Conservation (phyloP, 35 echinoderm and acorn worm species). For the Heliocidaris erythrogramma region DNA sequence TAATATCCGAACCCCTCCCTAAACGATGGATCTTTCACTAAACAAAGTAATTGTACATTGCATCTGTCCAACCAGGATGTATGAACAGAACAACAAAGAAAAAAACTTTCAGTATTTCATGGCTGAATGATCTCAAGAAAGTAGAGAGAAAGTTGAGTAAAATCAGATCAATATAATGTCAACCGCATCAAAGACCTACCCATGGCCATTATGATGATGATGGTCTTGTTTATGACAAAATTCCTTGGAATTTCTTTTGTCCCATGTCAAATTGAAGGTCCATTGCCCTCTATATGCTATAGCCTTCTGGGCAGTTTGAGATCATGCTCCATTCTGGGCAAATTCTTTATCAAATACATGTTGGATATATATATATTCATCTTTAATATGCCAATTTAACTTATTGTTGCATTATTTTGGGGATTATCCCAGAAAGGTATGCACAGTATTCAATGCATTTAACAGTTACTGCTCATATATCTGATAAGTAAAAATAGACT, state of each 20-base stretch:
- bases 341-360: neutral
- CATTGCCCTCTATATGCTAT: neutral
- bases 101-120: neutral
- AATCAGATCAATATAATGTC: neutral
- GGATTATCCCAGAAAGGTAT: neutral
- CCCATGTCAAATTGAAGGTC: slow-evolving; percentile 12
- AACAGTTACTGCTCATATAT: too few species aligned
- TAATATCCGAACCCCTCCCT: too few species aligned
- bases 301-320: neutral
- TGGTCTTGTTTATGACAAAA: slow-evolving; percentile 18
- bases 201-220: slow-evolving; percentile 5
- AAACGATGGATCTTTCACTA: too few species aligned
- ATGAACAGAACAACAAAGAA: neutral
- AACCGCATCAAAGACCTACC: neutral
- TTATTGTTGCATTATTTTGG: neutral
- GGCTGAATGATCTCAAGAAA: neutral
- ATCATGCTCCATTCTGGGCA: neutral
- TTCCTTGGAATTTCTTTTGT: slow-evolving; percentile 32
- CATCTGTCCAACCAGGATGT: neutral
- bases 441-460: neutral
- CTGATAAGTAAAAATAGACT: neutral
- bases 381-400: neutral
- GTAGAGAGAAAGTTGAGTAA: neutral
- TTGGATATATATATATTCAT: neutral
- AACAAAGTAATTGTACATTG: too few species aligned